Percentiles rank a stretch among this genome's conserved stretches.
Conservation (phyloP, 1,140 invertebrate species). For the Camponotus vicinus region DNA sequence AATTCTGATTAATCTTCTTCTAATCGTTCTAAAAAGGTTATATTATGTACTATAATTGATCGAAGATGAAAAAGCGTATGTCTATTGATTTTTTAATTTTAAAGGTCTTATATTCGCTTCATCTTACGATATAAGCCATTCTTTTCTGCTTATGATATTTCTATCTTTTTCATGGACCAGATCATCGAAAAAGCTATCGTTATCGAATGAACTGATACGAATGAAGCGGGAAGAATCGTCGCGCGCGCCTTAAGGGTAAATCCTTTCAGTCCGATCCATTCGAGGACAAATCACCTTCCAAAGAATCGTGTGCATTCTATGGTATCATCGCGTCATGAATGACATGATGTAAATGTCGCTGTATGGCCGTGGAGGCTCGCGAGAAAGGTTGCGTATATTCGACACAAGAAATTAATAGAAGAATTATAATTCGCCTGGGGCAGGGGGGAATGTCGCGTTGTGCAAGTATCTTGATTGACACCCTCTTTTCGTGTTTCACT, state of each 20-base stretch:
- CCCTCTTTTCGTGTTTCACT: neutral
- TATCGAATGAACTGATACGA: neutral
- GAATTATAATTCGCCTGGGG: neutral
- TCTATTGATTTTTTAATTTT: constrained; percentile 40
- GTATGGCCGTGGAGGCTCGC: constrained; percentile 64
- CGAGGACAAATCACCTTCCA: constrained; percentile 40
- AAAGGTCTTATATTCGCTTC: neutral
- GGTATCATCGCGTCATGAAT: constrained; percentile 51
- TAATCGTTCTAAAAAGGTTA: neutral
- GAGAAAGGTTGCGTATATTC: constrained; percentile 70
- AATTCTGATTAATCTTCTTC: neutral
- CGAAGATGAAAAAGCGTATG: neutral
- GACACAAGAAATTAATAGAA: constrained; percentile 67
- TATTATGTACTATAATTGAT: neutral
- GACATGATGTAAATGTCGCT: constrained; percentile 73
- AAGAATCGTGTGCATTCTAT: constrained; percentile 43
- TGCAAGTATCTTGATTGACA: neutral
- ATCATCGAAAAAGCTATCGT: constrained; percentile 19
- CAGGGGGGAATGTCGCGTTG: neutral
- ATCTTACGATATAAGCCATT: neutral
- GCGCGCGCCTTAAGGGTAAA: constrained; percentile 25
- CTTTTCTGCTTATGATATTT: constrained; percentile 7
- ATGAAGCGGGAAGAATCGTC: neutral
- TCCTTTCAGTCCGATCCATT: neutral
- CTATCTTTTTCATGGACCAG: neutral